phyloP scores from a whole-genome alignment of 2,113 vertebrate species.

The Eolophus roseicapilla region DNA sequence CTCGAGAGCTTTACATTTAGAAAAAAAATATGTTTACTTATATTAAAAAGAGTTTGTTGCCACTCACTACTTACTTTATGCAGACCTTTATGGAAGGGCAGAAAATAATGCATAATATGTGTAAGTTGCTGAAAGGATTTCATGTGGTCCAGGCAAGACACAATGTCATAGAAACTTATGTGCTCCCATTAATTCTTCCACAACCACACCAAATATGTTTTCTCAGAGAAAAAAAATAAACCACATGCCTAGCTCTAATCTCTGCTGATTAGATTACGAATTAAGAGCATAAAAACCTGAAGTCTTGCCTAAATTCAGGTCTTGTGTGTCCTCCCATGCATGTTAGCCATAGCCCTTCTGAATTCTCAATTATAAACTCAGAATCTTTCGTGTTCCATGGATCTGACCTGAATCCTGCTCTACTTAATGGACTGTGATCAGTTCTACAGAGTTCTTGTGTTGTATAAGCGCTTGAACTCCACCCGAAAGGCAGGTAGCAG shows the following conservation, averaged over 20 bases:
- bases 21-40: neutral
- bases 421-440: neutral
- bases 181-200: neutral
- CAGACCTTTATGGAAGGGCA: neutral
- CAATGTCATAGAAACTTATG: neutral
- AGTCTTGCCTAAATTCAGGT: neutral
- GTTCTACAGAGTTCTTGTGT: neutral
- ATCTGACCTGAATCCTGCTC: neutral
- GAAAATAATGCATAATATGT: neutral
- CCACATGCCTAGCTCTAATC: neutral
- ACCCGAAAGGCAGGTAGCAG: neutral
- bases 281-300: neutral
- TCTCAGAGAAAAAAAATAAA: neutral
- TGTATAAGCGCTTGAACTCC: neutral
- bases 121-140: neutral
- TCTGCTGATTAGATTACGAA: neutral
- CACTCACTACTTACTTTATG: neutral
- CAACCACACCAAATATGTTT: neutral
- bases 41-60: neutral
- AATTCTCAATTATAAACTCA: neutral
- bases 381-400: neutral
- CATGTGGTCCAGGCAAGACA: neutral
- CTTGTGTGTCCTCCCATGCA: neutral
- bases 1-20: neutral
- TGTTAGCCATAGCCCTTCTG: neutral